Percentiles rank a stretch among this genome's conserved stretches.
Evolutionary conservation across 2,113 vertebrate genomes (phyloP).

Genomic region (Rallus limicola): DNA sequence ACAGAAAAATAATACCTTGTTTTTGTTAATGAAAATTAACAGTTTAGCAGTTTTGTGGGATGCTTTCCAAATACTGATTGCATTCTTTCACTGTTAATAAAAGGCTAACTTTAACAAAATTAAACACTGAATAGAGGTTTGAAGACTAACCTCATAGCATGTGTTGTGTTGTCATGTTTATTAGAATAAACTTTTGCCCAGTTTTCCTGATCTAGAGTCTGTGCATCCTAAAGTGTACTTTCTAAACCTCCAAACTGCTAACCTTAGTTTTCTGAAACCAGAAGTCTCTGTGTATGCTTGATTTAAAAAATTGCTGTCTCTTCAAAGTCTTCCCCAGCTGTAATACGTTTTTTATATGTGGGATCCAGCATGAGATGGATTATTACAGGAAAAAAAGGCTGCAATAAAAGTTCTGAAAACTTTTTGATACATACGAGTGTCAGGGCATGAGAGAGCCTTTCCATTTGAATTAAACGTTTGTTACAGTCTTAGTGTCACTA

Average conservation of each 20-base stretch:
- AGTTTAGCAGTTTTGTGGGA: background rate
- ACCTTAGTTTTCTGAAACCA: background rate
- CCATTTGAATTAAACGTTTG: background rate
- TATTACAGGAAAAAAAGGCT: no score
- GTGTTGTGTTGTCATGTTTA: background rate
- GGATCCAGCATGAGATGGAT: background rate
- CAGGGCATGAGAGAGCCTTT: background rate
- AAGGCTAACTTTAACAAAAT: background rate
- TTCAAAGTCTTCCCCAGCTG: background rate
- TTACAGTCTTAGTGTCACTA: background rate
- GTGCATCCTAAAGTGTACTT: background rate
- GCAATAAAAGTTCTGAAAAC: background rate
- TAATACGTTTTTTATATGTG: background rate
- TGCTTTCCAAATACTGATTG: background rate
- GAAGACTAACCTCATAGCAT: background rate
- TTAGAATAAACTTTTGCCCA: background rate
- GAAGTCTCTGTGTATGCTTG: background rate
- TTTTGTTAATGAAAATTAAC: background rate
- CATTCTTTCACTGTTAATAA: background rate
- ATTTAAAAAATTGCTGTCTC: background rate
- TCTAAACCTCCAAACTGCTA: background rate
- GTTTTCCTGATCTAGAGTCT: background rate
- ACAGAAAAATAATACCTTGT: background rate
- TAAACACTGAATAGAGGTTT: background rate
- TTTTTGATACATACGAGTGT: background rate